These are phyloP conservation scores for Catajapyx aquilonaris DNA, from an alignment of 1,140 invertebrate species.

Conservation along the genomic window DNA sequence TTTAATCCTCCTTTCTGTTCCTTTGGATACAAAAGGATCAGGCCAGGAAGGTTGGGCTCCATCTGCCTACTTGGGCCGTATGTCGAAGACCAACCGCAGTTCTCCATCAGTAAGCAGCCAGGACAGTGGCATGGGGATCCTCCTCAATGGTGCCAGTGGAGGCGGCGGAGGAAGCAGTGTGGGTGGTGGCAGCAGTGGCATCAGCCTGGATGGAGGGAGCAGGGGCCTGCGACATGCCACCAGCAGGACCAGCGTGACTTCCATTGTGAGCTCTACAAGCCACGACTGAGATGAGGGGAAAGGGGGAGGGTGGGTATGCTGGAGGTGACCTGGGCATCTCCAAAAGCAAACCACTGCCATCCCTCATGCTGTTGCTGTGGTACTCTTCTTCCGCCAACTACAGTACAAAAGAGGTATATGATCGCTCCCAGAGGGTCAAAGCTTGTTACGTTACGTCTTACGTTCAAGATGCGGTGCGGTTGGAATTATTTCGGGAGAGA, in stretches of 20 bases:
- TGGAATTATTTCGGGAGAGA: too few species aligned
- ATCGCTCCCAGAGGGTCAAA: too few species aligned
- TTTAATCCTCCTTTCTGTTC: neutral
- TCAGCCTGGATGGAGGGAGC: constrained; percentile 2
- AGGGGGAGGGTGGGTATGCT: neutral
- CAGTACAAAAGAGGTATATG: too few species aligned
- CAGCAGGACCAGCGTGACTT: neutral
- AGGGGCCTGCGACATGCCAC: neutral
- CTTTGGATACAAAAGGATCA: too few species aligned
- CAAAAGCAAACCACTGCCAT: too few species aligned
- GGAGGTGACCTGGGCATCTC: too few species aligned
- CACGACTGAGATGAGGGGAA: neutral
- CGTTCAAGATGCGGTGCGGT: too few species aligned
- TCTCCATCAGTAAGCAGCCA: constrained; percentile 24
- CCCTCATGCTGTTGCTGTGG: too few species aligned
- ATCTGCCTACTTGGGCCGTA: constrained; percentile 68
- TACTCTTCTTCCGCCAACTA: too few species aligned
- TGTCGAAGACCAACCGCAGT: constrained; percentile 30
- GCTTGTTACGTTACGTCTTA: too few species aligned
- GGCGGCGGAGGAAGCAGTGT: neutral
- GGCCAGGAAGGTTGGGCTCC: constrained; percentile 77
- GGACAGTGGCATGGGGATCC: constrained; percentile 14
- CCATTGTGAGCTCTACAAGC: neutral
- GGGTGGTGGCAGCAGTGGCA: too few species aligned
- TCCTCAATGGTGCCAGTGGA: neutral